Evolutionary conservation across 2,888 invertebrate genomes (phyloP).

Genomic region (Prenolepis imparis): DNA sequence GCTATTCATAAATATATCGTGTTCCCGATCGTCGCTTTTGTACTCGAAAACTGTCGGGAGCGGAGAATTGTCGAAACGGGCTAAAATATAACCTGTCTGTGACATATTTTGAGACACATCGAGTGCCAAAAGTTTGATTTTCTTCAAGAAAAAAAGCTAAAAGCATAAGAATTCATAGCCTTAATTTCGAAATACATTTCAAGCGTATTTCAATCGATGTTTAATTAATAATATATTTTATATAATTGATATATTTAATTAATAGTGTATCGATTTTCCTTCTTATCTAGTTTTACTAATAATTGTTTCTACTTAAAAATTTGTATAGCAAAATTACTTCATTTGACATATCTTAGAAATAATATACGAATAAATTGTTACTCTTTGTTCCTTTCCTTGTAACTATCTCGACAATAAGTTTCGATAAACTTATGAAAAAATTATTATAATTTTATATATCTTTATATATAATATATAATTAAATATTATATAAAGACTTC

Average conservation of each 20-base stretch:
- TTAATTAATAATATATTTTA: neutral
- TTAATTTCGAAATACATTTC: neutral
- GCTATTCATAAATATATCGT: neutral
- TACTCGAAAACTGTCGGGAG: neutral
- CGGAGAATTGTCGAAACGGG: too few species aligned
- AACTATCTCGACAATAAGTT: neutral
- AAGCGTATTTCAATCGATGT: neutral
- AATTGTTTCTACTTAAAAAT: neutral
- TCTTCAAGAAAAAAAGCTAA: neutral
- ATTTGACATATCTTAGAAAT: neutral
- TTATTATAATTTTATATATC: too few species aligned
- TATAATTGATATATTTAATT: too few species aligned
- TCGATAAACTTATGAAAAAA: neutral
- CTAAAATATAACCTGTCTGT: conserved; percentile 28
- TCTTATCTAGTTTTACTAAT: neutral
- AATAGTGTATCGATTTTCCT: neutral
- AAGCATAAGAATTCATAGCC: neutral
- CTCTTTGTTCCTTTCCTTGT: neutral
- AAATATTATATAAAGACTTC: neutral
- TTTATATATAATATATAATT: too few species aligned
- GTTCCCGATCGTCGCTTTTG: neutral
- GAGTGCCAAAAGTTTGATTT: neutral
- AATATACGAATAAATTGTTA: neutral
- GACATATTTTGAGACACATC: neutral
- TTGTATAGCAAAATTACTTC: neutral